Base-by-base conservation (phyloP, 2,113 vertebrate genomes). In the Thamnaconus septentrionalis region DNA sequence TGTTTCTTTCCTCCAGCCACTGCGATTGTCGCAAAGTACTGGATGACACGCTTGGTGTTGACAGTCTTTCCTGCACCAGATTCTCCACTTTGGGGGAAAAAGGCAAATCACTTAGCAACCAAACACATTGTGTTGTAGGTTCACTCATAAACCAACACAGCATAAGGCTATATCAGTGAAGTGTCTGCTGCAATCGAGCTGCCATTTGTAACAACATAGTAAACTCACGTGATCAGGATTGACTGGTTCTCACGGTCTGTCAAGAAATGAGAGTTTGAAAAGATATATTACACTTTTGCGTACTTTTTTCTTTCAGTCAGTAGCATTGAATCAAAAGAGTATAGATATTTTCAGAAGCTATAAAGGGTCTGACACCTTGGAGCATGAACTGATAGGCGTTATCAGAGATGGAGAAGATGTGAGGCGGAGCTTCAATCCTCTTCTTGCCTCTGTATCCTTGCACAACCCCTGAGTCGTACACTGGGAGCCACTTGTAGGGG, bases 21-120 rank as follows among this genome's bases (percentile, higher is more conserved):
- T 84, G 95, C 96, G 78, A 97, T 96, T 92, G 94, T 95, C 52
- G 95, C 95, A 88, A 97, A 98, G 81, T 96, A 98, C 90, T 97
- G 95, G 88, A 96, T 97, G 91, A 96, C 95, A 85, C 94, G 93
- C 31, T 97, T 96, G 0, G 94, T 98, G 83, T 97, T 98, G 67
- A 97, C 96, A 85, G 95, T 97, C 92, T 98, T 97, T 78, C 95
- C 96, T 0, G 95, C 96, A 66, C 95, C 95, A 0, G 95, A 96
- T 96, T 98, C 95, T 94, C 95, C 94, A 0, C 95, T 68, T 78
- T 46, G 48, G 42, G 59, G 39, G 73, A 57, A 59, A 31, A 47
- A 55, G 12, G 18, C 18, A 31, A 31, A 31, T 31, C 18, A 51
- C 6, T 18, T 41, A 49, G 61, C 53, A 57, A 3, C 7, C 5